Evolutionary conservation across 1,140 invertebrate species (phyloP).

Genomic region (Ostrea edulis): DNA sequence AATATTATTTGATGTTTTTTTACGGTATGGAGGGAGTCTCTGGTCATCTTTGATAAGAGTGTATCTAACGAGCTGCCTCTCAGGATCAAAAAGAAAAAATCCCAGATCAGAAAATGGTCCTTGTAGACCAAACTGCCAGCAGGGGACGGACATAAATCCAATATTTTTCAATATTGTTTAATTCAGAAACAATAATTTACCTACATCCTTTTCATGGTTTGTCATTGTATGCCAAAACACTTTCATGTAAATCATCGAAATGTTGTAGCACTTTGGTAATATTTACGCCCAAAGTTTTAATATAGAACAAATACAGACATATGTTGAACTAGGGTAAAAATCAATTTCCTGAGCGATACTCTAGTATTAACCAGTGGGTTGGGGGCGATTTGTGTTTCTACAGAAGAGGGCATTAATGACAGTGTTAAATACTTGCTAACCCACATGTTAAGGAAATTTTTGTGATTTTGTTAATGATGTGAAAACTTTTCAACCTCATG

Average conservation of each 20-base stretch:
- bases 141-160: conserved; percentile 1
- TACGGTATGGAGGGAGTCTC: not conserved
- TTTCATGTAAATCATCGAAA: not conserved
- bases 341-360: conserved; percentile 7
- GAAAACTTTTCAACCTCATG: conserved; percentile 23
- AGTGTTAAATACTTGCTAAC: conserved; percentile 1
- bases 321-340: not conserved
- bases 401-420: not conserved
- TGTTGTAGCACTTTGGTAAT: not conserved
- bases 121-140: conserved; percentile 3
- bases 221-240: not conserved
- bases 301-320: conserved; percentile 29
- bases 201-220: not conserved
- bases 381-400: not conserved
- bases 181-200: conserved; percentile 20
- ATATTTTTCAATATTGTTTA: not conserved
- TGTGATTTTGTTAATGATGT: conserved; percentile 10
- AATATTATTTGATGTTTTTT: conserved; percentile 37
- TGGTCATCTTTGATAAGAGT: conserved; percentile 36
- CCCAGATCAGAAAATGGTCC: conserved; percentile 16
- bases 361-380: not conserved
- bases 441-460: not conserved
- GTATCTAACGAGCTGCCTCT: not conserved
- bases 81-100: conserved; percentile 6
- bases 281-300: not conserved